These are phyloP conservation scores for Helicoverpa armigera DNA, from an alignment of 1,140 invertebrate species.

Conservation along the genomic window DNA sequence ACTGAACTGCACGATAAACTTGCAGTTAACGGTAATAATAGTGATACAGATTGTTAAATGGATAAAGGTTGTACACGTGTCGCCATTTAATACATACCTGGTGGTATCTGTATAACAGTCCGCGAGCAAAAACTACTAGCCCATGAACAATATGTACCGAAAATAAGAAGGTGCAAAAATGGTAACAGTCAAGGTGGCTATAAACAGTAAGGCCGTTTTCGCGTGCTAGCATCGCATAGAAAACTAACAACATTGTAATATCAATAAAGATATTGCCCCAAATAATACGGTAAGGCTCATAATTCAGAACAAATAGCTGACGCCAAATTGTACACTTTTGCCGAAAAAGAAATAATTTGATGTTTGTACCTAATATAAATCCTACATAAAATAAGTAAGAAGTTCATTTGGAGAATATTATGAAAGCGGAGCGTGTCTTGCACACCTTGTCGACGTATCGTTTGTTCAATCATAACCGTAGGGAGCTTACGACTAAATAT, in stretches of 20 bases:
- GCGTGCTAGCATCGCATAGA: slow-evolving; percentile 29
- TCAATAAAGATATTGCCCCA: slow-evolving; percentile 41
- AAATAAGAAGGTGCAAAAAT: slow-evolving; percentile 18
- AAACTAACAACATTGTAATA: slow-evolving; percentile 44
- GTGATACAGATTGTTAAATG: slow-evolving; percentile 51
- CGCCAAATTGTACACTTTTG: slow-evolving; percentile 32
- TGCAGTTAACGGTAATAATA: slow-evolving; percentile 53
- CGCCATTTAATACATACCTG: slow-evolving; percentile 18
- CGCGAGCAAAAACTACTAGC: background rate
- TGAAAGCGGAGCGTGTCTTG: slow-evolving; percentile 57
- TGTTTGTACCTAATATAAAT: slow-evolving; percentile 8
- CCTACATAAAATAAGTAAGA: slow-evolving; percentile 39
- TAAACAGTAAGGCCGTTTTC: slow-evolving; percentile 24
- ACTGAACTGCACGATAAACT: background rate
- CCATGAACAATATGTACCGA: slow-evolving; percentile 4
- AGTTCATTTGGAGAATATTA: slow-evolving; percentile 49
- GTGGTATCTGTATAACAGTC: slow-evolving; percentile 1
- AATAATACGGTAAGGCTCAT: slow-evolving; percentile 35
- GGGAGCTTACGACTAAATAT: slow-evolving; percentile 82
- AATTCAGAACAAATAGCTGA: slow-evolving; percentile 31
- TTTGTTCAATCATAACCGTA: slow-evolving; percentile 78
- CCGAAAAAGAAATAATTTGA: slow-evolving; percentile 20
- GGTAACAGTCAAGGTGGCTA: slow-evolving; percentile 5
- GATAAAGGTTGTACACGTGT: slow-evolving; percentile 40
- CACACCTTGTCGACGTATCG: slow-evolving; percentile 82